Conservation (phyloP, 53 echinoderm and acorn worm genomes). For the Luidia sarsii region DNA sequence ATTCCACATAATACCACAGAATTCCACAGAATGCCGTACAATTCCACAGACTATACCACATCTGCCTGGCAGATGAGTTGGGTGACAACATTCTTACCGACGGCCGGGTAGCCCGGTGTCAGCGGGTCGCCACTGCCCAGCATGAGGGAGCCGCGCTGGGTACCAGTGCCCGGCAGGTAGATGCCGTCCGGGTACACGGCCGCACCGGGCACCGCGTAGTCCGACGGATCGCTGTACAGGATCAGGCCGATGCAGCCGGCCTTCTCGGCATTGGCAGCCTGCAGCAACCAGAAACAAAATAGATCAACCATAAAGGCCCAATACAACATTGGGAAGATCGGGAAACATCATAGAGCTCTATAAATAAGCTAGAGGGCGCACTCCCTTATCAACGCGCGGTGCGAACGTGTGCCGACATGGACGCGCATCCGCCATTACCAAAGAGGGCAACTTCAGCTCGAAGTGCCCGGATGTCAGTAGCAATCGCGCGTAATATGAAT, state of each 20-base stretch:
- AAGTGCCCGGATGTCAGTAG: too few species aligned
- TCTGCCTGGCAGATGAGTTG: not conserved
- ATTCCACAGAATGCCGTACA: too few species aligned
- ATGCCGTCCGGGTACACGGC: constrained; percentile 84
- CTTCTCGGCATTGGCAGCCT: constrained; percentile 84
- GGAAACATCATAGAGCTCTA: too few species aligned
- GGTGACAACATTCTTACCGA: constrained; percentile 57
- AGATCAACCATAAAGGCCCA: too few species aligned
- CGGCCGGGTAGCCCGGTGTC: constrained; percentile 87
- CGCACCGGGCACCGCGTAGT: constrained; percentile 68
- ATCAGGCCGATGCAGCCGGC: constrained; percentile 81
- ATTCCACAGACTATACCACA: not conserved
- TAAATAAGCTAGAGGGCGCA: too few species aligned
- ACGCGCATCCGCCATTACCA: too few species aligned
- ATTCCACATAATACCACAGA: not conserved
- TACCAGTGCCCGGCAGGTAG: constrained; percentile 84
- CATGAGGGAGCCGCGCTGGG: constrained; percentile 80
- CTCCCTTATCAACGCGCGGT: too few species aligned
- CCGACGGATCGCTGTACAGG: constrained; percentile 87
- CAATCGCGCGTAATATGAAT: too few species aligned
- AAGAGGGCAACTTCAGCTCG: too few species aligned
- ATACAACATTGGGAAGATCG: too few species aligned
- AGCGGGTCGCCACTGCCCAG: constrained; percentile 79
- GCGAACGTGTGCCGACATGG: too few species aligned
- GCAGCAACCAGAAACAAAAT: too few species aligned